Evolutionary conservation across 2,113 vertebrate genomes (phyloP), one percentile per base, ranked within the genome.

Genomic region (Myxocyprinus asiaticus): DNA sequence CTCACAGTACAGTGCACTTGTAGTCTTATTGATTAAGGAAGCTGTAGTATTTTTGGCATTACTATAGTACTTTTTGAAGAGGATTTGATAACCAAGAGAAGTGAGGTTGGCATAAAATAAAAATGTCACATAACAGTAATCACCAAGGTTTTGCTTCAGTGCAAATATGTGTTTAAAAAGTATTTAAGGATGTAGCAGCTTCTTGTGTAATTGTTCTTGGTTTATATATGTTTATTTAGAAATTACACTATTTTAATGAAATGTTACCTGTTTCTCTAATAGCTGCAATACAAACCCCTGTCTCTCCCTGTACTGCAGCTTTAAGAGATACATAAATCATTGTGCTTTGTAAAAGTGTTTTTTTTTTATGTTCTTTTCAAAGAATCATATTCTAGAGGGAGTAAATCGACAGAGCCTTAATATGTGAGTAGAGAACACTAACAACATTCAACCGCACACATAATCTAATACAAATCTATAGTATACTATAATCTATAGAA

Each of bases 101-200:
- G 22, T 33, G 22, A 80, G 66, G 42, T 82, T 68, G 62, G 51
- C 47, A 6, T 74, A 42, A 69, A 59, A 9, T 33, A 33, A 1
- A 33, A 17, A 77, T 33, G 11, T 56, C 67, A 77, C 51, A 59
- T 33, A 33, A 77, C 72, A 81, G 70, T 76, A 75, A 78, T 69
- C 66, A 83, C 78, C 78, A 89, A 87, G 84, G 84, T 90, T 91
- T 91, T 91, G 87, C 91, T 92, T 90, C 91, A 92, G 89, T 91
- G 86, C 90, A 91, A 91, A 88, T 67, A 0, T 3, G 62, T 22
- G 44, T 62, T 48, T 10, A 70, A 59, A 80, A 67, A 45, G 48
- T 10, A 42, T 77, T 79, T 15, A 64, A 33, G 22, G 22, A 1
- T 33, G 22, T 33, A 33, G 22, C 22, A 33, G 22, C 22, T 33